Conservation (phyloP, 2,113 vertebrate genomes). For the Zosterops japonicus region DNA sequence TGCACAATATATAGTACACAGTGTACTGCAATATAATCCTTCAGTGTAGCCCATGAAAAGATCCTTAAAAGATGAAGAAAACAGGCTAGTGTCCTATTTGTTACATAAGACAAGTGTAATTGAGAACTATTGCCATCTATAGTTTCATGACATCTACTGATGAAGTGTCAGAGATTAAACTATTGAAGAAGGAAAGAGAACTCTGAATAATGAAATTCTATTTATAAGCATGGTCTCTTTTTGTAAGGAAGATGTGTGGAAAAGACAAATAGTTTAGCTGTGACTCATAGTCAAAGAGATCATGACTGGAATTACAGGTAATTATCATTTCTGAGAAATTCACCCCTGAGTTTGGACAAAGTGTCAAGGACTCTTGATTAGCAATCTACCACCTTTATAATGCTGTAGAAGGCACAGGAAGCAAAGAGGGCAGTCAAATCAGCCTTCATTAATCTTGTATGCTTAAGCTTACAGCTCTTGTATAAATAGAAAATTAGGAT, state of each 20-base stretch:
- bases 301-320: slow-evolving; percentile 2
- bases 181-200: not conserved
- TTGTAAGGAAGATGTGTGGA: not conserved
- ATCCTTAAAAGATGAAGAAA: not conserved
- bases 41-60: not conserved
- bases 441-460: slow-evolving; percentile 32
- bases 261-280: not conserved
- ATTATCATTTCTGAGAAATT: not conserved
- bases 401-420: not conserved
- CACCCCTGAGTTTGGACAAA: not conserved
- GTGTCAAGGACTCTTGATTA: slow-evolving; percentile 3
- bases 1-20: not conserved
- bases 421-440: not conserved
- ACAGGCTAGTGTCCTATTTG: not conserved
- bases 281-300: not conserved
- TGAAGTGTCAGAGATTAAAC: not conserved
- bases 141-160: not conserved
- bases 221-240: not conserved
- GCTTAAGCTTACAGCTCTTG: slow-evolving; percentile 11
- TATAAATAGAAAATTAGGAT: slow-evolving; percentile 29
- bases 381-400: not conserved
- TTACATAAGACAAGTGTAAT: not conserved
- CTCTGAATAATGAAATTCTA: not conserved
- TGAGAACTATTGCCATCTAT: not conserved
- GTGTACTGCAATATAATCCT: not conserved